phyloP scores from a whole-genome alignment of 2,797 vertebrate species.

The Craterocephalus amniculus region DNA sequence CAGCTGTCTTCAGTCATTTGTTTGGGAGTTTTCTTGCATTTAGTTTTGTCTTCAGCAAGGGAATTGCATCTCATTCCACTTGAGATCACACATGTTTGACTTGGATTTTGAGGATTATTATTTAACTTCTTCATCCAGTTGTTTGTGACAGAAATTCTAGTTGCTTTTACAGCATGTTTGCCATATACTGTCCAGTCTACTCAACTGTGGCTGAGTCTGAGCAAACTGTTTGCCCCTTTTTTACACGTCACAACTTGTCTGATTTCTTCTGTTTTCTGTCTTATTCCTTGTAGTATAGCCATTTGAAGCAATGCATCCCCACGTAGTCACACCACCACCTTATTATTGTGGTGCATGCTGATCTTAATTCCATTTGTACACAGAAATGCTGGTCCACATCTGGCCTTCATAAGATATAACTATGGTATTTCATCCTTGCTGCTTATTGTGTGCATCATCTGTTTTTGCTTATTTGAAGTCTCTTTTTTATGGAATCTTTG shows the following conservation, averaged over 20 bases:
- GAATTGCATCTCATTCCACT: neutral
- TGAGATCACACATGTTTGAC: neutral
- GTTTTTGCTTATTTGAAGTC: slow-evolving; percentile 1
- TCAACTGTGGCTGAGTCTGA: neutral
- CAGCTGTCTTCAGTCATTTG: neutral
- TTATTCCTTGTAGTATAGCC: neutral
- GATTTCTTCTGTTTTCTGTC: neutral
- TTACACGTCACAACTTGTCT: slow-evolving; percentile 1
- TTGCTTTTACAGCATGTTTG: neutral
- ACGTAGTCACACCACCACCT: neutral
- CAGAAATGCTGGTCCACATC: neutral
- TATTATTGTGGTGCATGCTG: neutral
- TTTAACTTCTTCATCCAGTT: neutral
- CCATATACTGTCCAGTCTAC: neutral
- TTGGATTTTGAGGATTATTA: neutral
- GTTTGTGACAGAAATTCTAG: neutral
- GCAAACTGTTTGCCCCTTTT: neutral
- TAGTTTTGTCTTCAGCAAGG: neutral
- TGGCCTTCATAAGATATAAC: neutral
- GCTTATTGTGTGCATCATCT: neutral
- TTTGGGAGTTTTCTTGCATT: neutral
- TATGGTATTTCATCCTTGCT: neutral
- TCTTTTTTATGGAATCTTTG: neutral
- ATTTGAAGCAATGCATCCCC: neutral
- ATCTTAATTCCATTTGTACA: neutral